These are phyloP conservation scores for Protonibea diacanthus DNA, from an alignment of 2,797 vertebrate species.

Conservation along the genomic window DNA sequence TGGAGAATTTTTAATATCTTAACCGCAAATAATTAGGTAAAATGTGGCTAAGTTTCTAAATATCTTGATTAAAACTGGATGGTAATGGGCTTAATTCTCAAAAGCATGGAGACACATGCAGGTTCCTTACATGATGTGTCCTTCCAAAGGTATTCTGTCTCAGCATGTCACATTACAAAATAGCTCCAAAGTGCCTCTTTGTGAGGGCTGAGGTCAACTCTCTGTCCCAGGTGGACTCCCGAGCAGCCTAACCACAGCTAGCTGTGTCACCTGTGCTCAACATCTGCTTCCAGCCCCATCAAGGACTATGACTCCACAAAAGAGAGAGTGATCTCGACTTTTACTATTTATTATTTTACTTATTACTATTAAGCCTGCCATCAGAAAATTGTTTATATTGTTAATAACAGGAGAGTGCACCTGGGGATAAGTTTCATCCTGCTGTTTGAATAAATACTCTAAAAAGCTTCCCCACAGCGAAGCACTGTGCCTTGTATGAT, in stretches of 20 bases:
- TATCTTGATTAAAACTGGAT: conserved; percentile 3
- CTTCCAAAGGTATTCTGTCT: neutral
- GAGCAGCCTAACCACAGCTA: neutral
- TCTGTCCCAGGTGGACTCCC: neutral
- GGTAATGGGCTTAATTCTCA: neutral
- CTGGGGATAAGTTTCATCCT: neutral
- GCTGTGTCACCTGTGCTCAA: conserved; percentile 28
- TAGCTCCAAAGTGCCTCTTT: neutral
- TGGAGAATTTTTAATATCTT: conserved; percentile 7
- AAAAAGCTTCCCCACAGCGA: neutral
- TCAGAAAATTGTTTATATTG: neutral
- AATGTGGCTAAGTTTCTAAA: neutral
- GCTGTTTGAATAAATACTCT: neutral
- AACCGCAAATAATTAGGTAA: conserved; percentile 3
- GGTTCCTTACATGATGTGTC: neutral
- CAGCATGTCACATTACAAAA: neutral
- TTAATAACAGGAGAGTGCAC: neutral
- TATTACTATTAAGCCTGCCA: conserved; percentile 2
- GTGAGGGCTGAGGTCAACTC: conserved; percentile 1
- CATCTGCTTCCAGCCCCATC: conserved; percentile 19
- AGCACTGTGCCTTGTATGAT: neutral
- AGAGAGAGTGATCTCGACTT: neutral
- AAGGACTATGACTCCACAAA: conserved; percentile 12
- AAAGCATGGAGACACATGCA: neutral
- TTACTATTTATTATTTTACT: conserved; percentile 11